Evolutionary conservation across 2,888 invertebrate species (phyloP).

Genomic region (Axea sp.): DNA sequence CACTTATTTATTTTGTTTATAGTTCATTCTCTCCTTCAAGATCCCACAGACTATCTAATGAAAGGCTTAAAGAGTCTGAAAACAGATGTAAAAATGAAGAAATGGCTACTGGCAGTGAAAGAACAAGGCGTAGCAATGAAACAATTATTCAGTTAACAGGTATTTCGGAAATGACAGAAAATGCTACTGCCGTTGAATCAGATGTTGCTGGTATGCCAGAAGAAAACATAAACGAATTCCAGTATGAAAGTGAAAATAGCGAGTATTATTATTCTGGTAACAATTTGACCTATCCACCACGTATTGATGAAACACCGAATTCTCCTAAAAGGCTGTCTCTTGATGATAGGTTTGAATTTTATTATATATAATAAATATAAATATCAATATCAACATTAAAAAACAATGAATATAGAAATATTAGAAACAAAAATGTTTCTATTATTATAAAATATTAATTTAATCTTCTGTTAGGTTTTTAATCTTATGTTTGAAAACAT

Average conservation of each 20-base stretch:
- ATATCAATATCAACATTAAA: slow-evolving; percentile 10
- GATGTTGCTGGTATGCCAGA: slow-evolving; percentile 62
- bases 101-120: slow-evolving; percentile 54
- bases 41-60: slow-evolving; percentile 62
- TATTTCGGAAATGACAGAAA: slow-evolving; percentile 52
- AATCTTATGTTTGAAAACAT: too few relatives aligned
- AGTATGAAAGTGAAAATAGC: slow-evolving; percentile 69
- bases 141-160: slow-evolving; percentile 74
- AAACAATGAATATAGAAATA: too few relatives aligned
- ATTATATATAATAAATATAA: not conserved
- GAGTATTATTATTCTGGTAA: slow-evolving; percentile 76
- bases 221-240: slow-evolving; percentile 65
- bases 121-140: slow-evolving; percentile 73
- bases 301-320: slow-evolving; percentile 72
- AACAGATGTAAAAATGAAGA: slow-evolving; percentile 63
- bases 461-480: too few relatives aligned
- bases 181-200: slow-evolving; percentile 56
- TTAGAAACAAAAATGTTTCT: too few relatives aligned
- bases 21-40: slow-evolving; percentile 68
- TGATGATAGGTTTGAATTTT: slow-evolving; percentile 79
- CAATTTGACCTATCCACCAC: slow-evolving; percentile 77
- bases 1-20: slow-evolving; percentile 27
- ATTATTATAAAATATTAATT: too few relatives aligned
- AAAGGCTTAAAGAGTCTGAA: slow-evolving; percentile 64
- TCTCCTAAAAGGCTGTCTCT: slow-evolving; percentile 83